Evolutionary conservation across 2,113 vertebrate species (phyloP).

Genomic region (Phalacrocorax pelagicus): DNA sequence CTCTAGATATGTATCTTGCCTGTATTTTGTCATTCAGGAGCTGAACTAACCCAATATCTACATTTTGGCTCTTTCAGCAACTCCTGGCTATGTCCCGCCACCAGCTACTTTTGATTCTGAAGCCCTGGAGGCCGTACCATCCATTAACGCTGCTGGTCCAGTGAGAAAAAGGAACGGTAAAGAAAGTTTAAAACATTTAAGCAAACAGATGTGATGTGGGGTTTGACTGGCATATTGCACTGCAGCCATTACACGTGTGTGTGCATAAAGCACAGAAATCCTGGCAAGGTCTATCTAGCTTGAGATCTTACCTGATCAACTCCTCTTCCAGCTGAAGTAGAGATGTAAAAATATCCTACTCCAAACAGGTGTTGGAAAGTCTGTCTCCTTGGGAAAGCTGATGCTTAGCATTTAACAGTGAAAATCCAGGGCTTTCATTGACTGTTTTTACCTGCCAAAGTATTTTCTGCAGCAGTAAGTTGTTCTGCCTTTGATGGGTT

Average conservation of each 20-base stretch:
- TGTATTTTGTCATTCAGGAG: neutral
- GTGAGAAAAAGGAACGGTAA: slow-evolving; percentile 80
- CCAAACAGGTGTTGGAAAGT: neutral
- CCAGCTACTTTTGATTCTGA: slow-evolving; percentile 89
- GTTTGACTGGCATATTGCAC: neutral
- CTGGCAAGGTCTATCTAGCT: neutral
- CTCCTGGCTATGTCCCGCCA: slow-evolving; percentile 85
- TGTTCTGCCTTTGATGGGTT: neutral
- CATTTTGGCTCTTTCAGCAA: slow-evolving; percentile 75
- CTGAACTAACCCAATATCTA: neutral
- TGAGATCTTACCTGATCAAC: neutral
- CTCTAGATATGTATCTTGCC: neutral
- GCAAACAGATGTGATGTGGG: neutral
- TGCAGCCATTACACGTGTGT: neutral
- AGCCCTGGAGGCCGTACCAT: slow-evolving; percentile 53
- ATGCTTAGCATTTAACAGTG: neutral
- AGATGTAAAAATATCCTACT: neutral
- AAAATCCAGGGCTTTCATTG: neutral
- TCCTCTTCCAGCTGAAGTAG: neutral
- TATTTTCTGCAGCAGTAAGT: neutral
- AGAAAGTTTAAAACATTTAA: neutral
- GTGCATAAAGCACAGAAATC: neutral
- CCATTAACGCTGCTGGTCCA: slow-evolving; percentile 45
- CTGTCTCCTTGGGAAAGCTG: neutral
- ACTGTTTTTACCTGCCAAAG: neutral